Evolutionary conservation across 2,113 vertebrate genomes (phyloP).

Genomic region (Chaetodon auriga): DNA sequence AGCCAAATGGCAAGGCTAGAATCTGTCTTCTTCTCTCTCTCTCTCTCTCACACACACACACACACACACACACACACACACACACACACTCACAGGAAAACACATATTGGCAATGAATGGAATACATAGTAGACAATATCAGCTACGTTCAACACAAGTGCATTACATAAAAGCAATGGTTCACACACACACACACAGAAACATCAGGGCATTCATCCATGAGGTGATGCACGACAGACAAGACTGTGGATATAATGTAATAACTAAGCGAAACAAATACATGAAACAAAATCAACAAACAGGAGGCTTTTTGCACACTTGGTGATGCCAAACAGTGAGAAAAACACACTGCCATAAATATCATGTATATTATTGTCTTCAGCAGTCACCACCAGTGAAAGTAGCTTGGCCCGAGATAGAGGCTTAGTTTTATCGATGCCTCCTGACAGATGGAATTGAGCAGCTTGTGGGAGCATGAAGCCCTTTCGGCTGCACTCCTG

Average conservation of each 20-base stretch:
- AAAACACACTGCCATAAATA: slow-evolving; percentile 38
- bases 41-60: not conserved
- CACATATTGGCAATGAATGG: slow-evolving; percentile 17
- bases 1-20: slow-evolving; percentile 18
- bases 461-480: slow-evolving; percentile 78
- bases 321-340: slow-evolving; percentile 31
- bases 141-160: slow-evolving; percentile 30
- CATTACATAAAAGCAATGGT: slow-evolving; percentile 41
- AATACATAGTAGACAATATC: slow-evolving; percentile 42
- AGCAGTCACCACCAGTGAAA: slow-evolving; percentile 36
- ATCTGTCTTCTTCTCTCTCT: slow-evolving; percentile 3
- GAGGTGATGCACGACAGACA: slow-evolving; percentile 36
- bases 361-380: slow-evolving; percentile 38
- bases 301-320: slow-evolving; percentile 44
- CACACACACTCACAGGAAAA: slow-evolving; percentile 18
- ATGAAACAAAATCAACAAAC: slow-evolving; percentile 31
- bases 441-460: slow-evolving; percentile 82
- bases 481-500: slow-evolving; percentile 74
- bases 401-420: slow-evolving; percentile 57
- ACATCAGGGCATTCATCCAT: slow-evolving; percentile 42
- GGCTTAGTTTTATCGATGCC: slow-evolving; percentile 64
- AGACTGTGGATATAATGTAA: slow-evolving; percentile 2
- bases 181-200: slow-evolving; percentile 43
- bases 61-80: slow-evolving; percentile 16
- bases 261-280: slow-evolving; percentile 19